Evolutionary conservation across 1,140 invertebrate species (phyloP).

Genomic region (Drosophila pachea): DNA sequence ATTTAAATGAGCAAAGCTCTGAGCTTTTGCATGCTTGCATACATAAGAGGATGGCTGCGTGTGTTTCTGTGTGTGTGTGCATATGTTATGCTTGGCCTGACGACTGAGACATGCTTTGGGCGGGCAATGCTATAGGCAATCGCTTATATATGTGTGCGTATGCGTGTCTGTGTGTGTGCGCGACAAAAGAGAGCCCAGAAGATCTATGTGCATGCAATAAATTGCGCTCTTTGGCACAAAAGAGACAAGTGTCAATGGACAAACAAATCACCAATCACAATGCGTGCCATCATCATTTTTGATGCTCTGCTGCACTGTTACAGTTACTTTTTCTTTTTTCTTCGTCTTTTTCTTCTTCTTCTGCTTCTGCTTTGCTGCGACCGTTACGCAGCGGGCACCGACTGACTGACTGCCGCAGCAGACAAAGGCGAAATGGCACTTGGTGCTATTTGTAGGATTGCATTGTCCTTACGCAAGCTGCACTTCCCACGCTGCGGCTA

Average conservation of each 20-base stretch:
- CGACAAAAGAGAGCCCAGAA: slow-evolving; percentile 42
- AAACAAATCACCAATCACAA: slow-evolving; percentile 33
- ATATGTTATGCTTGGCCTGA: slow-evolving; percentile 43
- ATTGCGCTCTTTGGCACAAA: slow-evolving; percentile 52
- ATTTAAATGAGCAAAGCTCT: slow-evolving; percentile 59
- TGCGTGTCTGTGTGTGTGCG: slow-evolving; percentile 12
- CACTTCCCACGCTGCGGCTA: slow-evolving; percentile 59
- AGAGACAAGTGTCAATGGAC: slow-evolving; percentile 33
- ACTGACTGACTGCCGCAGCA: slow-evolving; percentile 13
- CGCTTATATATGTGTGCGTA: background rate
- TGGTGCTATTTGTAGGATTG: slow-evolving; percentile 34
- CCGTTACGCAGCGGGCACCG: slow-evolving; percentile 61
- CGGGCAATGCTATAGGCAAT: slow-evolving; percentile 25
- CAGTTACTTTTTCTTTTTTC: slow-evolving; percentile 57
- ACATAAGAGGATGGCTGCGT: background rate
- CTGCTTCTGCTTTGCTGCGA: slow-evolving; percentile 27
- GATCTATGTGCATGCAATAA: slow-evolving; percentile 51
- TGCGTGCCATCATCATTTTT: slow-evolving; percentile 39
- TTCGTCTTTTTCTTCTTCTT: slow-evolving; percentile 28
- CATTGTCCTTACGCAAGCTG: slow-evolving; percentile 73
- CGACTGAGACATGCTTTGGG: slow-evolving; percentile 62
- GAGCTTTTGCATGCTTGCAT: slow-evolving; percentile 1
- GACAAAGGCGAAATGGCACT: slow-evolving; percentile 71
- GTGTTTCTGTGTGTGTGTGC: slow-evolving; percentile 6
- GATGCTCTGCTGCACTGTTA: slow-evolving; percentile 47